A percentile compares a stretch with the other conserved stretches of the same genome.
Conservation (phyloP, 2,797 vertebrate genomes). For the Aphelocoma californica region DNA sequence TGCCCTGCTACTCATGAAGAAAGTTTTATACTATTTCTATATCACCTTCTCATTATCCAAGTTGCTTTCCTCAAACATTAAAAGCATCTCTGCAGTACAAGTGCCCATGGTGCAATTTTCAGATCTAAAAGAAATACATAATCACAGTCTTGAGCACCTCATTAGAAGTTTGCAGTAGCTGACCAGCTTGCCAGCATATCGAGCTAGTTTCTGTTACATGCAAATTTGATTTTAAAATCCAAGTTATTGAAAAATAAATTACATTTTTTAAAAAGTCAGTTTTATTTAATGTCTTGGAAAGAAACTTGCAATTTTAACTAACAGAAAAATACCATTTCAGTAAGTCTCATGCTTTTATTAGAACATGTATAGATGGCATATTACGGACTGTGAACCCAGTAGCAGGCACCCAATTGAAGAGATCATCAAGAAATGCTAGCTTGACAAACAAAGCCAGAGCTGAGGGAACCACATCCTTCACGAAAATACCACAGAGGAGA, state of each 20-base stretch:
- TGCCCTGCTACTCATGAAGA: constrained; percentile 75
- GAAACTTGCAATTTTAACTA: background rate
- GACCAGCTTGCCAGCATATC: background rate
- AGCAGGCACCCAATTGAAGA: background rate
- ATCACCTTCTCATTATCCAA: background rate
- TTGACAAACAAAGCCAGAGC: background rate
- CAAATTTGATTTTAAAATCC: background rate
- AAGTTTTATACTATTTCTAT: constrained; percentile 54
- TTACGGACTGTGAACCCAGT: background rate
- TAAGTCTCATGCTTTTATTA: background rate
- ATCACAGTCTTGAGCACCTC: background rate
- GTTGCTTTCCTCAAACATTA: background rate
- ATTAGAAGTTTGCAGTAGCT: background rate
- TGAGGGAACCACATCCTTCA: background rate
- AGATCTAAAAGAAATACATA: background rate
- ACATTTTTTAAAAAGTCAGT: background rate
- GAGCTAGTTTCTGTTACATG: background rate
- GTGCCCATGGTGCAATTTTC: background rate
- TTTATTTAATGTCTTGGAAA: background rate
- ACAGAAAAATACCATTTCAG: background rate
- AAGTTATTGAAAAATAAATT: background rate
- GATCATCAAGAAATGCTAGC: background rate
- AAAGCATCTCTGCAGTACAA: background rate
- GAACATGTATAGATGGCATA: background rate
- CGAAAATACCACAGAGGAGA: background rate